A percentile compares a stretch with the other conserved stretches of the same genome.
phyloP scores from a whole-genome alignment of 1,140 invertebrate genomes.

The Leptinotarsa defecta region DNA sequence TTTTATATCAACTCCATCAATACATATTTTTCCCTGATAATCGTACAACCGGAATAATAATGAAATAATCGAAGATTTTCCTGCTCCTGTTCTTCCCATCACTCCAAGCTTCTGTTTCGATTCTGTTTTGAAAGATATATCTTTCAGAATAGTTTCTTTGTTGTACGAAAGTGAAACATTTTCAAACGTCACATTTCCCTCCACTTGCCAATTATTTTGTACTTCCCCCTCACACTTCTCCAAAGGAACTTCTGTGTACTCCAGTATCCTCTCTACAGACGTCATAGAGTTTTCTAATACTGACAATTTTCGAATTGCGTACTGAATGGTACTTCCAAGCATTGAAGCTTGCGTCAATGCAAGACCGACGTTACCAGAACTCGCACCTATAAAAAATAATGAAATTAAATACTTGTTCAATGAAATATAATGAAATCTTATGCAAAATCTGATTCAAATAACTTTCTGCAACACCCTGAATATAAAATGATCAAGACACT shows the following conservation, averaged over 20 bases:
- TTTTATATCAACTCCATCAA: slow-evolving; percentile 18
- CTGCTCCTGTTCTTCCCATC: slow-evolving; percentile 60
- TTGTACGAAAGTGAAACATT: slow-evolving; percentile 71
- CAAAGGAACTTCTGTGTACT: slow-evolving; percentile 72
- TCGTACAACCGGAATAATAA: slow-evolving; percentile 49
- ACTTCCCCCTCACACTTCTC: slow-evolving; percentile 74
- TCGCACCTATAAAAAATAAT: slow-evolving; percentile 41
- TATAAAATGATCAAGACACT: too few relatives aligned
- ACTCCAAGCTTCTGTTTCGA: slow-evolving; percentile 64
- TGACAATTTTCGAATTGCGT: slow-evolving; percentile 69
- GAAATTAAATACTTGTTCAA: not conserved
- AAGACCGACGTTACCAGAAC: slow-evolving; percentile 63
- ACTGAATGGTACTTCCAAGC: slow-evolving; percentile 59
- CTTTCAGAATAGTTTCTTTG: slow-evolving; percentile 66
- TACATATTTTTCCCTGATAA: slow-evolving; percentile 2
- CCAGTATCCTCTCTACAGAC: slow-evolving; percentile 72
- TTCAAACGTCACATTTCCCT: slow-evolving; percentile 55
- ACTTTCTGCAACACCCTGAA: too few relatives aligned
- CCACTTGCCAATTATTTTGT: slow-evolving; percentile 58
- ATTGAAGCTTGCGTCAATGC: slow-evolving; percentile 61
- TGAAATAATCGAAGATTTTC: slow-evolving; percentile 79
- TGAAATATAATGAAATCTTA: too few relatives aligned
- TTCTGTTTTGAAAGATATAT: slow-evolving; percentile 65
- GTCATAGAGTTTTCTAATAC: slow-evolving; percentile 87
- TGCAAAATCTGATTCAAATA: too few relatives aligned